phyloP scores from a whole-genome alignment of 2,113 vertebrate genomes.

The Lagopus leucura region DNA sequence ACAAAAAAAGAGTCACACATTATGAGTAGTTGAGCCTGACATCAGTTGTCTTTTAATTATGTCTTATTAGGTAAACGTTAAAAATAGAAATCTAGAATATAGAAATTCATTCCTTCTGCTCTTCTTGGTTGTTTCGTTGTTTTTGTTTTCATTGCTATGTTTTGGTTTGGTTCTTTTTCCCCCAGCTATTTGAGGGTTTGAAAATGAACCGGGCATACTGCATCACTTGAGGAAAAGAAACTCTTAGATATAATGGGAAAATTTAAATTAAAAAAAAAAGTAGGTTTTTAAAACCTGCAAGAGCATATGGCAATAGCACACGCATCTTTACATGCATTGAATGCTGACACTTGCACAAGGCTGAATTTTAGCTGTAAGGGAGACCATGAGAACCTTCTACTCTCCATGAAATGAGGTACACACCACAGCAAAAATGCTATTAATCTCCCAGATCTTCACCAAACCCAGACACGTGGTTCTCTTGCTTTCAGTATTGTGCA shows the following conservation, averaged over 20 bases:
- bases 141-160: background rate
- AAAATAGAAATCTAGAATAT: constrained; percentile 5
- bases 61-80: background rate
- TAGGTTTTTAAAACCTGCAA: background rate
- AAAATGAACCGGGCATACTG: constrained; percentile 26
- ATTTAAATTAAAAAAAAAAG: background rate
- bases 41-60: background rate
- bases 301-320: background rate
- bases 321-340: background rate
- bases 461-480: background rate
- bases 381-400: background rate
- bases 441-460: background rate
- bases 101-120: background rate
- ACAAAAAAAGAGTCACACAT: background rate
- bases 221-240: background rate
- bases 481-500: background rate
- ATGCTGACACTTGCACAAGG: background rate
- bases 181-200: background rate
- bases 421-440: background rate
- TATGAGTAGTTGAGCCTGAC: accelerated
- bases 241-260: background rate
- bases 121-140: background rate
- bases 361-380: background rate
- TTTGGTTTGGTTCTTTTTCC: background rate
- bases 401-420: background rate